Base-by-base conservation (phyloP, 2,797 vertebrate genomes). In the Podarcis lilfordi region DNA sequence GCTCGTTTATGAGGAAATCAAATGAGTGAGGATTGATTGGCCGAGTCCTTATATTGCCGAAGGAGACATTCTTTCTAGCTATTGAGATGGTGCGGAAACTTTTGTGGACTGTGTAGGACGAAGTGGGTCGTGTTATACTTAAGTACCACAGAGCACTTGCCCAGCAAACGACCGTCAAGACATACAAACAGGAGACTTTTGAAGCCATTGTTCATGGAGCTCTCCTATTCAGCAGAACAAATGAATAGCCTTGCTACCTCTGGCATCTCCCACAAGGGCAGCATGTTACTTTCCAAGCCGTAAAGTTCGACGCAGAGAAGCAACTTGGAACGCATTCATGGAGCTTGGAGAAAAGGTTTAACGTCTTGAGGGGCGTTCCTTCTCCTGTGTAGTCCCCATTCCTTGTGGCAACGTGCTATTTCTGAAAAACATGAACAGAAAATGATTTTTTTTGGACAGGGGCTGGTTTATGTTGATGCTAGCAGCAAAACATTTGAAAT, bases 151-250 rank as follows among this genome's bases (percentile, higher is more conserved):
- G 97, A 94, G 98, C 98, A 0, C 99, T 99, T 82, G 98, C 99
- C 98, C 98, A 99, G 93, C 99, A 99, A 94, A 99, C 97, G 82
- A 99, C 98, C 55, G 99, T 99, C 97, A 99, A 95, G 93, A 99
- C 94, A 40, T 99, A 99, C 11, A 99, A 97, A 95, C 99, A 99
- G 86, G 99, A 99, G 89, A 99, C 98, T 94, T 99, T 99, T 88
- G 98, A 99, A 97, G 98, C 98, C 98, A 99, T 99, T 97, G 97
- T 98, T 97, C 96, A 96, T 96, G 95, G 95, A 96, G 96, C 95
- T 97, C 94, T 96, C 97, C 96, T 97, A 97, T 95, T 95, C 93
- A 93, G 92, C 91, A 90, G 94, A 94, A 21, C 92, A 95, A 97
- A 97, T 92, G 96, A 96, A 94, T 91, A 94, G 95, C 95, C 95